Conservation (phyloP, 35 echinoderm and acorn worm genomes). For the Amphiura filiformis region DNA sequence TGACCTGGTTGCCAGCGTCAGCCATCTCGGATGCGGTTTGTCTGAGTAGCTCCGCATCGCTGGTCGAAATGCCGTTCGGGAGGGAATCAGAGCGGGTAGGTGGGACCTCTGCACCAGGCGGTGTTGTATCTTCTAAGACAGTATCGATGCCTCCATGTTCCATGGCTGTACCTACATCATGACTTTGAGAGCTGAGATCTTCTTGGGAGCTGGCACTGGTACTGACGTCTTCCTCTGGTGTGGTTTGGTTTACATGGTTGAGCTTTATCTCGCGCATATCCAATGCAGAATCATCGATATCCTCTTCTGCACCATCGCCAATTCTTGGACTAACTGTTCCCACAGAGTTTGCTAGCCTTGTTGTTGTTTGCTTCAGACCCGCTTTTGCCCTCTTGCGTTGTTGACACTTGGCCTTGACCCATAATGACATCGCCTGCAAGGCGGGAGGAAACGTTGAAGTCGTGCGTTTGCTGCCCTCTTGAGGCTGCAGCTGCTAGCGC, state of each 20-base stretch:
- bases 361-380: slow-evolving; percentile 48
- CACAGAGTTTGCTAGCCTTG: not conserved
- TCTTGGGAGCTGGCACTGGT: not conserved
- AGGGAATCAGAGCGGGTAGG: not conserved
- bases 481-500: not conserved
- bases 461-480: not conserved
- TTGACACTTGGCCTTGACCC: not conserved
- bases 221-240: not conserved
- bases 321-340: not conserved
- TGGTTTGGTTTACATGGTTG: slow-evolving; percentile 16
- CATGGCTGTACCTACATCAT: not conserved
- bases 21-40: not conserved
- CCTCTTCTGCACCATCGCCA: slow-evolving; percentile 18
- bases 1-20: not conserved
- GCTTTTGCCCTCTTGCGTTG: not conserved
- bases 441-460: not conserved
- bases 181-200: not conserved
- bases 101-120: not conserved
- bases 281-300: slow-evolving; percentile 58
- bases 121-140: not conserved
- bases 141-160: not conserved
- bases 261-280: slow-evolving; percentile 80
- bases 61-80: not conserved
- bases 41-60: not conserved
- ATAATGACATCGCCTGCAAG: not conserved